phyloP scores from a whole-genome alignment of 2,888 invertebrate genomes.

The Pegoplata infirma region DNA sequence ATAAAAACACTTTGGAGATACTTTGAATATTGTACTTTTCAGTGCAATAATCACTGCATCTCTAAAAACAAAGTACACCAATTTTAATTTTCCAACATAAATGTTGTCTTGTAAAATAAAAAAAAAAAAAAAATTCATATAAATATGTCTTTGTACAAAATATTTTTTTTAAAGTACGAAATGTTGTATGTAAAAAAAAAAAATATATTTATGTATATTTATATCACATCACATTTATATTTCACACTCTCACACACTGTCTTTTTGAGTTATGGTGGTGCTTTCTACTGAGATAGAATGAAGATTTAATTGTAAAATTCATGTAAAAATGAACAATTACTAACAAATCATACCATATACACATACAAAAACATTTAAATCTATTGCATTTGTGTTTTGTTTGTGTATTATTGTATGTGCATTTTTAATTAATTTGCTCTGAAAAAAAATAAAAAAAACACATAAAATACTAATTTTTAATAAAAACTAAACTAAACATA shows the following conservation, averaged over 20 bases:
- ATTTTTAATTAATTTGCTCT: constrained; percentile 59
- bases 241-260: constrained; percentile 30
- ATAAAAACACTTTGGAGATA: constrained; percentile 9
- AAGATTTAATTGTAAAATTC: constrained; percentile 19
- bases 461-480: too few relatives aligned
- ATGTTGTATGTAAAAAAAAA: neutral
- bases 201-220: too few relatives aligned
- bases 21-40: constrained; percentile 24
- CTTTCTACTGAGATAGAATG: constrained; percentile 74
- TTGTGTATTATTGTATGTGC: constrained; percentile 71
- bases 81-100: neutral
- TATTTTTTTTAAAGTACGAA: neutral
- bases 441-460: constrained; percentile 11
- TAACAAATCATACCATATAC: constrained; percentile 68
- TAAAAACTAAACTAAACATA: constrained; percentile 25
- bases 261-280: constrained; percentile 76
- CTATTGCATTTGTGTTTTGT: constrained; percentile 67
- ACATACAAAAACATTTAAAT: constrained; percentile 69
- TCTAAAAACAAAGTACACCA: constrained; percentile 20
- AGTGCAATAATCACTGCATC: constrained; percentile 38
- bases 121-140: neutral
- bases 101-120: constrained; percentile 5
- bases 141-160: neutral
- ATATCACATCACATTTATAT: constrained; percentile 24
- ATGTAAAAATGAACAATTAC: constrained; percentile 39